A percentile compares a stretch with the other conserved stretches of the same genome.
Conservation (phyloP, 2,797 vertebrate genomes). For the Scomberomorus guttatus region DNA sequence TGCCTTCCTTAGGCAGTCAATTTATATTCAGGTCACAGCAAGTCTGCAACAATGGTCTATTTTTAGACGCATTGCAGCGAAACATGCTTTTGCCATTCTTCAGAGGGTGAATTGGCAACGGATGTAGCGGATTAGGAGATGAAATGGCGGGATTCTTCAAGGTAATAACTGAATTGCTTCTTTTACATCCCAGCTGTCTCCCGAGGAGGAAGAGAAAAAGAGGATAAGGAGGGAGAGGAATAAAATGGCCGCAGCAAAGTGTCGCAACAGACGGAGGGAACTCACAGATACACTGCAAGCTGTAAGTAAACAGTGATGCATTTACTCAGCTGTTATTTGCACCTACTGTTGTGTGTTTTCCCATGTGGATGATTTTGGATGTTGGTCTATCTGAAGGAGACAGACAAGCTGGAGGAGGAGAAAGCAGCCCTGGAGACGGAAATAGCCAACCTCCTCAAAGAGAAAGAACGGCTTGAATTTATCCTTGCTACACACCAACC, state of each 20-base stretch:
- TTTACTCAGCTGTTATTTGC: conserved; percentile 69
- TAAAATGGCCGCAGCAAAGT: conserved; percentile 99
- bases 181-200: conserved; percentile 88
- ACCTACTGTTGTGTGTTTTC: conserved; percentile 59
- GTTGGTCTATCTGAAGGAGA: conserved; percentile 88
- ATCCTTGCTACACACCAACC: conserved; percentile 94
- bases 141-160: conserved; percentile 69
- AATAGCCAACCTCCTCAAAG: conserved; percentile 95
- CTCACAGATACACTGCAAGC: conserved; percentile 95
- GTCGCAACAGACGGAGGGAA: conserved; percentile 95
- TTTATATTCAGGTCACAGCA: conserved; percentile 88
- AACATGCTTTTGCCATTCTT: conserved; percentile 78
- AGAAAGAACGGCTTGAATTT: conserved; percentile 96
- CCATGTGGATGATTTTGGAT: conserved; percentile 61
- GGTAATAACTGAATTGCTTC: conserved; percentile 66
- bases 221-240: conserved; percentile 95
- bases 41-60: conserved; percentile 90
- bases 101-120: conserved; percentile 61
- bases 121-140: conserved; percentile 67
- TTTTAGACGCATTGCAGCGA: conserved; percentile 88
- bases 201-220: conserved; percentile 96
- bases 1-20: conserved; percentile 77
- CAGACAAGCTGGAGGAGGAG: conserved; percentile 95
- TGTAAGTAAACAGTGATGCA: conserved; percentile 87
- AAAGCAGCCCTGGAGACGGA: conserved; percentile 93